Evolutionary conservation across 2,888 invertebrate genomes (phyloP).

Genomic region (Selenia dentaria): DNA sequence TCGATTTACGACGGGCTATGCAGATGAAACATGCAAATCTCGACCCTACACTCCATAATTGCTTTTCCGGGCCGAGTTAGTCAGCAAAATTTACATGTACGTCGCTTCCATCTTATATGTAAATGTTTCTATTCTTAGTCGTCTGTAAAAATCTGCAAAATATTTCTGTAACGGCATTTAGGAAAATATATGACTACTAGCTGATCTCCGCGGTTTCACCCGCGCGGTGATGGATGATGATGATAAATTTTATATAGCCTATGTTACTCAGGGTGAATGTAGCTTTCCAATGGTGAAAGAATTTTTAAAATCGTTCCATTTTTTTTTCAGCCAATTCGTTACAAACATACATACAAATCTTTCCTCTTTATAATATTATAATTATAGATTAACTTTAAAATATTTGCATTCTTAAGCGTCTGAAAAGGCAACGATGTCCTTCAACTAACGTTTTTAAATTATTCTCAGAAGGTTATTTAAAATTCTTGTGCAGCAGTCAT

Average conservation of each 20-base stretch:
- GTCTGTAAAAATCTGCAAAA: neutral
- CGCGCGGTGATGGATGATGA: too few relatives aligned
- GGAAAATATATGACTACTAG: too few relatives aligned
- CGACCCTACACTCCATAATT: slow-evolving; percentile 52
- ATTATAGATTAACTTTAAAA: too few relatives aligned
- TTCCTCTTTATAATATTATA: too few relatives aligned
- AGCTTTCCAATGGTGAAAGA: too few relatives aligned
- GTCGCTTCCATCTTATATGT: slow-evolving; percentile 26
- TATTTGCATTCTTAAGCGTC: neutral
- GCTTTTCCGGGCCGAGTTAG: slow-evolving; percentile 59
- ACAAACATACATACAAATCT: too few relatives aligned
- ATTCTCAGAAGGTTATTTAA: neutral
- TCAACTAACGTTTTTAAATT: too few relatives aligned
- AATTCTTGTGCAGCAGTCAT: slow-evolving; percentile 5
- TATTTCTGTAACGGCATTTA: neutral
- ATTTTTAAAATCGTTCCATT: too few relatives aligned
- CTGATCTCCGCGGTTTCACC: too few relatives aligned
- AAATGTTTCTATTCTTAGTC: slow-evolving; percentile 14
- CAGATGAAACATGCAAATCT: slow-evolving; percentile 43
- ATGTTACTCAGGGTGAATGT: too few relatives aligned
- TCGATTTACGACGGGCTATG: slow-evolving; percentile 50
- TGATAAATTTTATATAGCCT: too few relatives aligned
- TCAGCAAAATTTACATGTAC: slow-evolving; percentile 56
- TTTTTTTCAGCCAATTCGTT: too few relatives aligned
- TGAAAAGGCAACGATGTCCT: slow-evolving; percentile 1